These are phyloP conservation scores for Drosophila macrospina DNA, from an alignment of 2,888 invertebrate species.

Conservation along the genomic window DNA sequence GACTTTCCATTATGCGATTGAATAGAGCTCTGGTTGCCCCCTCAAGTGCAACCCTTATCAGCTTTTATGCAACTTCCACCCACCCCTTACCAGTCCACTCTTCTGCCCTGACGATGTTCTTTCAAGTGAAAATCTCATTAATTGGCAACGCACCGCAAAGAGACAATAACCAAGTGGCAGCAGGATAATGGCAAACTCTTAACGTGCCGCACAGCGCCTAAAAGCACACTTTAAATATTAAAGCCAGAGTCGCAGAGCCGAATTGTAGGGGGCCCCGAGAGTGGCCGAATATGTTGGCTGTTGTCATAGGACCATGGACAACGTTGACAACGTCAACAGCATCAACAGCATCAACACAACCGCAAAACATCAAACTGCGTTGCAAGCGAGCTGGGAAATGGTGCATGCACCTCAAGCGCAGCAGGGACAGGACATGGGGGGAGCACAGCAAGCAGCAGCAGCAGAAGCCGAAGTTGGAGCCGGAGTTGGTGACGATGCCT, in stretches of 20 bases:
- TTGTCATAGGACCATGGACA: constrained; percentile 25
- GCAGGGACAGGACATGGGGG: too few relatives aligned
- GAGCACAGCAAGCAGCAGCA: neutral
- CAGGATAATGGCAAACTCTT: constrained; percentile 32
- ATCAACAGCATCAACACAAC: constrained; percentile 65
- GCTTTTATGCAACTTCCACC: neutral
- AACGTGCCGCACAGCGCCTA: constrained; percentile 45
- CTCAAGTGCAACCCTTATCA: neutral
- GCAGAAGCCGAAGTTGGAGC: neutral
- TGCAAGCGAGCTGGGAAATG: constrained; percentile 35
- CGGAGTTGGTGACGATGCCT: neutral
- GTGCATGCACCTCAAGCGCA: constrained; percentile 13
- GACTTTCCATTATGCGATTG: constrained; percentile 8
- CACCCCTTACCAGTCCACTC: too few relatives aligned
- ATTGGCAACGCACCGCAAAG: constrained; percentile 55
- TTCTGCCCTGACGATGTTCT: neutral
- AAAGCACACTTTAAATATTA: constrained; percentile 71
- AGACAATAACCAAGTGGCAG: constrained; percentile 34
- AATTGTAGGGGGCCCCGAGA: neutral
- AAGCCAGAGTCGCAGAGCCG: constrained; percentile 29
- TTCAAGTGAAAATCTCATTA: constrained; percentile 52
- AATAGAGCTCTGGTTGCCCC: constrained; percentile 3
- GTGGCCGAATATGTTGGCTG: constrained; percentile 13
- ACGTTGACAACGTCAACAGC: constrained; percentile 31
- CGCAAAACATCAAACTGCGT: constrained; percentile 77